Evolutionary conservation across 1,140 invertebrate genomes (phyloP), one percentile per base, ranked within the genome.

Genomic region (Leguminivora glycinivorella): DNA sequence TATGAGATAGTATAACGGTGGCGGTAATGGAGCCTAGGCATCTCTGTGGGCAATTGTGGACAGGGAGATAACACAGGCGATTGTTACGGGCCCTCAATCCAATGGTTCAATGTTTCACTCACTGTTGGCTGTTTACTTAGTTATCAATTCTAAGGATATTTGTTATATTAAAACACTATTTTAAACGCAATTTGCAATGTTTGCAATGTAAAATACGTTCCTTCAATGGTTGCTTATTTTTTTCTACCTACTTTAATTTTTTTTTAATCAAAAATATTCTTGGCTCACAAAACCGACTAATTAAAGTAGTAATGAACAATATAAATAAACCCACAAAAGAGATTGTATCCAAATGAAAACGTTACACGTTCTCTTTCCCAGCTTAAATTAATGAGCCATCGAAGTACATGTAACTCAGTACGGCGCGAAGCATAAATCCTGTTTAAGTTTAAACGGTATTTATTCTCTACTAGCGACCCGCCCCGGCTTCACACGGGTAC

Each of bases 331-430:
- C 58, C 26, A 25, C 25, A 31, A 17, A 29, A 31, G 25, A 29
- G 25, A 34, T 63, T 63, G 25, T 63, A 31, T 63, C n/a, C n/a
- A 17, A 63, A 63, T 63, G 31, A 63, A 63, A 63, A 63, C 58
- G 58, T 63, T 22, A 34, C 58, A 63, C 58, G 58, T 63, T 63
- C 58, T 31, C 25, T 17, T 63, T 63, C 58, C 58, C 58, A 63
- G 58, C 58, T 63, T 63, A 63, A 63, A 63, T 63, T 63, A 63
- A 63, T 63, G 58, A 63, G 58, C 58, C 58, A 31, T 63, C n/a
- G 58, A 63, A 63, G 34, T 34, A 63, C 58, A 29, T n/a, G 58
- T 63, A 26, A 31, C 58, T 63, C 58, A 19, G 26, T 31, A 63
- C 58, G 29, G 58, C 58, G 34, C 58, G 25, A 63, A 63, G 58